Evolutionary conservation across 2,113 vertebrate genomes (phyloP), one percentile per base, ranked within the genome.

Genomic region (Platycercus adscitus): DNA sequence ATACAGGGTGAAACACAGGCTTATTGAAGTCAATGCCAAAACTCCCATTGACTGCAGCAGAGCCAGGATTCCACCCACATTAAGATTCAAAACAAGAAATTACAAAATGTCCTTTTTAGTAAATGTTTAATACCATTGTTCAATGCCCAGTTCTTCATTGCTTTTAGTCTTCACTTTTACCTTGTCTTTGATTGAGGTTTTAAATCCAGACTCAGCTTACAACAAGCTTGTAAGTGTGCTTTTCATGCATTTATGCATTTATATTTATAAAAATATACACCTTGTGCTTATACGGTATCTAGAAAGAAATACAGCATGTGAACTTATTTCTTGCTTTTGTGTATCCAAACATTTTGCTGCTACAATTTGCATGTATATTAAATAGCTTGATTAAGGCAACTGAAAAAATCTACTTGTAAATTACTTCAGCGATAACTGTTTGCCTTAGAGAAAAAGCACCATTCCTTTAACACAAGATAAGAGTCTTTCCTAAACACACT

Each of bases 61-160:
- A 91, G 95, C 96, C 96, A 96, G 93, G n/a, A 96, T 96, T 97
- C 95, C 96, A 97, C 93, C 93, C 96, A 96, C 92, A 87, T 88
- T 85, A 81, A 91, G 56, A 93, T 96, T 96, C 93, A 97, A 94
- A 95, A 93, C 92, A 93, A 92, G 81, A 94, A 92, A 95, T 93
- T 86, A 91, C 66, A 60, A 81, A 88, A 95, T 71, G 71, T 81
- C 73, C 53, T 69, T 71, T 94, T 92, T 85, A 31, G 39, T 76
- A 86, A 88, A 68, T 46, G 56, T 56, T 94, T 95, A 85, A 91
- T 87, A 46, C 24, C 18, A 65, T 92, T 94, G 71, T 64, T 46
- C 15, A 29, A 58, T 82, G 29, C 58, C 43, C 8, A 5, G 7
- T 70, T 86, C 70, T 89, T 66, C 77, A 23, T 39, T 25, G 33